Percentiles rank a stretch among this genome's conserved stretches.
These are phyloP conservation scores for Carassius gibelio DNA, from an alignment of 2,113 vertebrate species.

Conservation along the genomic window DNA sequence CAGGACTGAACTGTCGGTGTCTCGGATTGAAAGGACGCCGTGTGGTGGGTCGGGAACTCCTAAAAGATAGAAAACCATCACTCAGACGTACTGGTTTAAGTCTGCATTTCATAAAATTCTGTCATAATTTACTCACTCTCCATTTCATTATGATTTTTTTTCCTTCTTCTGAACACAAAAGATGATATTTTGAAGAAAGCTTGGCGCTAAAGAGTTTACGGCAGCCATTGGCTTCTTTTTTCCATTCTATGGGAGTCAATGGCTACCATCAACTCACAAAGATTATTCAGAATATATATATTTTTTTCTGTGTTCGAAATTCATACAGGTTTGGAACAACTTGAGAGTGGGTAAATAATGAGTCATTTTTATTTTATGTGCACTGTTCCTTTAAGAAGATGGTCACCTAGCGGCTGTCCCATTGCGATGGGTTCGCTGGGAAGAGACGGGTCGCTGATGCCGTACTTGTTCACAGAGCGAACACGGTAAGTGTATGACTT, in stretches of 20 bases:
- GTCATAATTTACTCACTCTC: background rate
- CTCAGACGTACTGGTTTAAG: background rate
- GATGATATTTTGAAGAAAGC: too few relatives aligned
- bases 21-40: slow-evolving; percentile 79
- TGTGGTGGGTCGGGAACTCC: slow-evolving; percentile 78
- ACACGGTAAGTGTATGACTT: slow-evolving; percentile 86
- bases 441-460: slow-evolving; percentile 87
- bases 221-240: too few relatives aligned
- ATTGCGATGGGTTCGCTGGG: slow-evolving; percentile 79
- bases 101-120: background rate
- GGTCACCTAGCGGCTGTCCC: slow-evolving; percentile 59
- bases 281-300: too few relatives aligned
- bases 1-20: slow-evolving; percentile 86
- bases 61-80: slow-evolving; percentile 46
- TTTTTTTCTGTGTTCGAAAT: too few relatives aligned
- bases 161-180: too few relatives aligned
- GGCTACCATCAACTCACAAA: too few relatives aligned
- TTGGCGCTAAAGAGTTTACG: too few relatives aligned
- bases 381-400: background rate
- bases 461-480: slow-evolving; percentile 86
- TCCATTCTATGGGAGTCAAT: too few relatives aligned
- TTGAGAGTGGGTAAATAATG: background rate
- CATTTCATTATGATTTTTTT: background rate
- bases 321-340: too few relatives aligned
- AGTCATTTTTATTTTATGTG: background rate